Evolutionary conservation across 1,140 invertebrate genomes (phyloP), one percentile per base, ranked within the genome.

Genomic region (Heliconius hewitsoni): DNA sequence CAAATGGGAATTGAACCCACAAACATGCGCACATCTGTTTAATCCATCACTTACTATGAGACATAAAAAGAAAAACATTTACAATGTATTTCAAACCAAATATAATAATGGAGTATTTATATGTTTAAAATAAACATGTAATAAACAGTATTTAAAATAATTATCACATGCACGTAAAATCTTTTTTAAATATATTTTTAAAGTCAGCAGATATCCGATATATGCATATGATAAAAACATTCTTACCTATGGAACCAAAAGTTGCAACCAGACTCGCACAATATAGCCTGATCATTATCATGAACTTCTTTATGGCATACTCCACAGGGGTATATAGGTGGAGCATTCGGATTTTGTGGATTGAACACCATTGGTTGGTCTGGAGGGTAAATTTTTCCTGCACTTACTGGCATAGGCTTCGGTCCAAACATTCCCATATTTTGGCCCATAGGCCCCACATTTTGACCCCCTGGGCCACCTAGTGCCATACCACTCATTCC

Each of bases 331-430:
- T 99, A 99, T 82, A 99, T 99, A 11, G 99, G 98, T 60, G 98
- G 98, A 46, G 98, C 98, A 95, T 99, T 99, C 1, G 98, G 98
- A 95, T 99, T 99, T 94, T 99, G 98, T 72, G 98, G 98, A 94
- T 99, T 99, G 90, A 99, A 99, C 52, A 99, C 98, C 98, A 99
- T 99, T 8, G 98, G 97, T 91, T 99, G 98, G 94, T 99, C 98
- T 6, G 97, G 97, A 73, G 98, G 98, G 95, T 99, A 99, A 70
- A 98, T 97, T 96, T 98, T 98, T 55, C 97, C 98, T 66, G 97
- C 97, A 93, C 97, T 97, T 73, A 98, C 97, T 85, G 98, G 97
- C 97, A 98, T 98, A 37, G 97, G 97, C 87, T 96, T 96, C 9
- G 95, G 95, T 71, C 94, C 94, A 91, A 96, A 96, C 95, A 96